Percentiles rank a stretch among this genome's conserved stretches.
These are phyloP conservation scores for Bombus picipes DNA, from an alignment of 1,140 invertebrate genomes.

Conservation along the genomic window DNA sequence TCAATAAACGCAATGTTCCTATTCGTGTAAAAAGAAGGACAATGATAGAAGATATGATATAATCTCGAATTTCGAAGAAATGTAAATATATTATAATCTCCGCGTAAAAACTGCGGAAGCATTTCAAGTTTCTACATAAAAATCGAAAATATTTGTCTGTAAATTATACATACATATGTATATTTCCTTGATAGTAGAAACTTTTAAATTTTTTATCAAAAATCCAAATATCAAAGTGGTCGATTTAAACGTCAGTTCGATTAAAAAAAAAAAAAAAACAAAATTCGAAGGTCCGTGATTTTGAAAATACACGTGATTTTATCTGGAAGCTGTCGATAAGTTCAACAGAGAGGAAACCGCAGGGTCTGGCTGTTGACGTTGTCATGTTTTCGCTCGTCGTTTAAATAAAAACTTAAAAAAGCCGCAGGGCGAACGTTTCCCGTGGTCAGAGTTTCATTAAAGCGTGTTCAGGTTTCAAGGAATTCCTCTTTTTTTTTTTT, in stretches of 20 bases:
- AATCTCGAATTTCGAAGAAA: too few relatives aligned
- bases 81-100: too few relatives aligned
- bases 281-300: background rate
- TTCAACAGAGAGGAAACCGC: background rate
- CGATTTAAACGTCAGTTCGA: background rate
- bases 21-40: too few relatives aligned
- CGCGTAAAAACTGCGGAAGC: too few relatives aligned
- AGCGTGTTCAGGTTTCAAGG: background rate
- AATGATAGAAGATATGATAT: too few relatives aligned
- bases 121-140: too few relatives aligned
- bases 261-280: background rate
- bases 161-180: background rate
- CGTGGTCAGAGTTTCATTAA: background rate
- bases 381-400: conserved; percentile 5
- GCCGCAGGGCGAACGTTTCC: background rate
- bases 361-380: background rate
- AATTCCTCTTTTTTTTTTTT: background rate
- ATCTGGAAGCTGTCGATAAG: background rate
- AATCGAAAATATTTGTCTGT: too few relatives aligned
- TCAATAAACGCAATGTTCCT: too few relatives aligned
- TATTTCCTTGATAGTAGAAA: background rate
- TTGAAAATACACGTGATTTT: background rate
- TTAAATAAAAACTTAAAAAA: conserved; percentile 24
- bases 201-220: background rate
- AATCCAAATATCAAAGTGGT: background rate